Evolutionary conservation across 2,797 vertebrate genomes (phyloP).

Genomic region (Cuniculus paca): DNA sequence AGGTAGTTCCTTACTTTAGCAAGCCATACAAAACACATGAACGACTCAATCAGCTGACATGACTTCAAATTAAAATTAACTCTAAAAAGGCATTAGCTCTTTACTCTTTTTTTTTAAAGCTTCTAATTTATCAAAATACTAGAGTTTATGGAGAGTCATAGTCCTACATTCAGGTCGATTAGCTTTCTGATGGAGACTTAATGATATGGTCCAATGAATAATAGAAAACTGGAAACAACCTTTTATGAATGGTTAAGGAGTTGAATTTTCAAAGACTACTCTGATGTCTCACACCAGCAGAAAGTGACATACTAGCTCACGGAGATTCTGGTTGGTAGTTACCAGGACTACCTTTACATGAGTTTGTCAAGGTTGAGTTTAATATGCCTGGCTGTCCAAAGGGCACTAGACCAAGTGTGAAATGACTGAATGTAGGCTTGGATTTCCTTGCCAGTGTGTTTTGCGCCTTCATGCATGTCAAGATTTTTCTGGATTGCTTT

Average conservation of each 20-base stretch:
- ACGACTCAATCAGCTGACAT: neutral
- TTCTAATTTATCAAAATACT: neutral
- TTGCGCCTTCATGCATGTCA: neutral
- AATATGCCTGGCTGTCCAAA: neutral
- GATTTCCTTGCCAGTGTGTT: neutral
- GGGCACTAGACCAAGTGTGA: neutral
- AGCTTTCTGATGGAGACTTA: neutral
- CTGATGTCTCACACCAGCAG: neutral
- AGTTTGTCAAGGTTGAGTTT: constrained; percentile 33
- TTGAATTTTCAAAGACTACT: constrained; percentile 23
- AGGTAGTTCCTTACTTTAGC: constrained; percentile 64
- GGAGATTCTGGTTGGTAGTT: neutral
- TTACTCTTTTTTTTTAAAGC: neutral
- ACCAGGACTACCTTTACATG: neutral
- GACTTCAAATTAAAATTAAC: constrained; percentile 27
- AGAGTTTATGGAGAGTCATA: neutral
- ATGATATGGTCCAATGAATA: neutral
- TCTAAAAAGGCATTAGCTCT: neutral
- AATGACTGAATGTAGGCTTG: neutral
- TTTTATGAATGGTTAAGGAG: neutral
- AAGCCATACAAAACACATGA: constrained; percentile 57
- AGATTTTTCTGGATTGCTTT: constrained; percentile 17
- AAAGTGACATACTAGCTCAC: neutral
- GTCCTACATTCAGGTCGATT: neutral
- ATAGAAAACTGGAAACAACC: neutral